Base-by-base conservation (phyloP, 1,140 invertebrate species). In the Atta cephalotes region DNA sequence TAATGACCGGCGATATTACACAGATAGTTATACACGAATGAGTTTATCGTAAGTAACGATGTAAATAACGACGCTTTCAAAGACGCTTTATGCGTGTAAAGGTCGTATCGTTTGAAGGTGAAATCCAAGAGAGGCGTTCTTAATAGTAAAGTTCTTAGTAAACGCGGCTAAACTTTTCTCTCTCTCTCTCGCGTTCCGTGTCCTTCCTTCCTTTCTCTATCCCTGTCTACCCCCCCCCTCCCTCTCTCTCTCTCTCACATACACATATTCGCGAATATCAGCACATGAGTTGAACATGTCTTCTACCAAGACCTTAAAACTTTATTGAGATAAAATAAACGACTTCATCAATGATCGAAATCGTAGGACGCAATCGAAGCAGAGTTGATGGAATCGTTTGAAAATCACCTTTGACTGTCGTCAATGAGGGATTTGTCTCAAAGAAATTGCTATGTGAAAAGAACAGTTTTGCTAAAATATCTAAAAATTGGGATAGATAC, bases 321-420 rank as follows among this genome's bases (percentile, higher is more conserved):
- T 84, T 84, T 28, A 84, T 84, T 45, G 53, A 35, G 80, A 76
- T 62, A 62, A 76, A 76, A 84, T 84, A 76, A 84, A 76, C 39
- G 80, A 76, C 70, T 84, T 74, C 18, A 51, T 84, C 56, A 70
- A 25, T n/a, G 53, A 25, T 49, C 79, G 35, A 82, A 82, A 71
- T 82, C 68, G 9, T 31, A 65, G 49, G 9, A 31, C 51, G n/a
- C 39, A 60, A 7, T 74, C 12, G 25, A 58, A 53, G 56, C 14
- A 28, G 45, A 35, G 68, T 72, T 62, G 72, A 62, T 35, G 70
- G 63, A 68, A 0, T 25, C 80, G 70, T 51, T 84, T 84, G 70
- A 63, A n/a, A 25, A 62, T 6, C 58, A 56, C 25, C 53, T 82
- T 82, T 82, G 68, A 74, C 39, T 10, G 45, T 39, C 21, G 18